Base-by-base conservation (phyloP, 2,797 vertebrate species). In the Parotocinclus haroldoi region DNA sequence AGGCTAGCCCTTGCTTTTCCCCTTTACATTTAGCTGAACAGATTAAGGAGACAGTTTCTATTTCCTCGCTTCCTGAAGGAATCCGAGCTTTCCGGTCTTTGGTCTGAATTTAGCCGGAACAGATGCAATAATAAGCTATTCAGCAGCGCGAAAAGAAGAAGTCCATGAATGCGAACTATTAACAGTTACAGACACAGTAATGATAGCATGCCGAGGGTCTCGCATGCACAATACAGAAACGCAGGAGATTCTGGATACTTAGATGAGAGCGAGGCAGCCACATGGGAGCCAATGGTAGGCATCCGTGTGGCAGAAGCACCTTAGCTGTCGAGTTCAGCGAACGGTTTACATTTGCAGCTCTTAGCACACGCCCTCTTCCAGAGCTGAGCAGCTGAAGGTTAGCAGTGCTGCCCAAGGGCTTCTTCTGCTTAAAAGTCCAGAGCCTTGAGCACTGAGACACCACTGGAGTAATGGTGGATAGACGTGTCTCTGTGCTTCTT, bases 61-160 rank as follows among this genome's bases (percentile, higher is more conserved):
- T 60, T 68, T 68, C 42, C 57, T 68, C 19, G 37, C 66, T 59
- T 68, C 39, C 39, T n/a, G 13, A 59, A 59, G 51, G 44, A 59
- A 58, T 45, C 39, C 17, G 13, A 27, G 39, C 46, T 45, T 68
- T 68, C 66, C 57, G n/a, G 38, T 59, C 18, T 37, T 51, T 44
- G 49, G 48, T 53, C 52, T 3, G n/a, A 54, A 45, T 53, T 37
- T 18, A 53, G 13, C 17, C 45, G 58, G 11, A 50, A 54, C 57
- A n/a, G 63, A 55, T 71, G 50, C 56, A 37, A 12, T 66, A 56
- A 71, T 60, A 55, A 10, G 42, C 51, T 54, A 19, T 59, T 55
- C 51, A 3, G 57, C 51, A 17, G 40, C 11, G 1, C 10, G 42
- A 54, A 49, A 45, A 49, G 39, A 65, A 71, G 13, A 18, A 45